Evolutionary conservation across 2,113 vertebrate genomes (phyloP).

Genomic region (Pimephales promelas): DNA sequence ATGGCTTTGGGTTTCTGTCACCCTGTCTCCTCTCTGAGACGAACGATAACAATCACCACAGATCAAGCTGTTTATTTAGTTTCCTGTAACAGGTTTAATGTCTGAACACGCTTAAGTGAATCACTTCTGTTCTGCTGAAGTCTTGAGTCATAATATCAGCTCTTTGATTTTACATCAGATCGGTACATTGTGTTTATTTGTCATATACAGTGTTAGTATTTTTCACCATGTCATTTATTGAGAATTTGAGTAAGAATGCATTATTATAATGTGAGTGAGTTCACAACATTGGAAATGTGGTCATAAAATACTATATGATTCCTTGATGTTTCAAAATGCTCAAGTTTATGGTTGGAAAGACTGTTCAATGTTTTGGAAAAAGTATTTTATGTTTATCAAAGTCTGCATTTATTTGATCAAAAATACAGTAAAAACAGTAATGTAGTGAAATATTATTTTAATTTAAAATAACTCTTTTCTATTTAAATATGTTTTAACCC

Average conservation of each 20-base stretch:
- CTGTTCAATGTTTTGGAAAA: neutral
- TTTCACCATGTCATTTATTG: too few species aligned
- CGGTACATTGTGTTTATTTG: too few species aligned
- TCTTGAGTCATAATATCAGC: neutral
- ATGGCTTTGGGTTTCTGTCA: neutral
- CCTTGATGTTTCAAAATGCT: neutral
- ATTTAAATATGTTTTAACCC: neutral
- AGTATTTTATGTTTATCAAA: neutral
- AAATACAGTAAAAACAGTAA: neutral
- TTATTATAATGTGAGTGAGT: too few species aligned
- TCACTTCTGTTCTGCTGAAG: neutral
- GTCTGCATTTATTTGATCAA: neutral
- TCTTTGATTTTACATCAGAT: neutral
- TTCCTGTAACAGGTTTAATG: constrained; percentile 32
- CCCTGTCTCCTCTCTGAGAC: neutral
- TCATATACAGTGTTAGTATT: too few species aligned
- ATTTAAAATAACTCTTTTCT: neutral
- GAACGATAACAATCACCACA: constrained; percentile 35
- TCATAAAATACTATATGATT: neutral
- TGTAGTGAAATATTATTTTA: too few species aligned
- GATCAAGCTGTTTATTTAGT: constrained; percentile 30
- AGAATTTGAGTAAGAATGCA: too few species aligned
- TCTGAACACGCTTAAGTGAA: constrained; percentile 35
- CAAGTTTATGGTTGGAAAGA: neutral
- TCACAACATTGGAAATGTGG: neutral